Evolutionary conservation across 2,113 vertebrate genomes (phyloP), one percentile per base, ranked within the genome.

Genomic region (Phasianus colchicus): DNA sequence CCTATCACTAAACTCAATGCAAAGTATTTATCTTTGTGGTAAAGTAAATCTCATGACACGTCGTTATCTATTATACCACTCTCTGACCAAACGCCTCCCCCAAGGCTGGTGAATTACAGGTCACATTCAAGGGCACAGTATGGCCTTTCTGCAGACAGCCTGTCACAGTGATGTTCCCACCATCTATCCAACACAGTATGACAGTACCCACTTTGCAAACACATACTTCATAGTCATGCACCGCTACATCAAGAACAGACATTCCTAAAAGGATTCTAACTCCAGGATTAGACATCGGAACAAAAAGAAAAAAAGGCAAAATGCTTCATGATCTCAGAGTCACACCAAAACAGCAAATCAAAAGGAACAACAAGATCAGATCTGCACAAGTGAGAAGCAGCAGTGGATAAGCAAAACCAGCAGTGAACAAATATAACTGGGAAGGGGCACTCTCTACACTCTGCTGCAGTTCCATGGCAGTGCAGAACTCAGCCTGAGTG

Each of bases 1-100:
- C 81, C 81, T 71, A 86, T 71, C 36, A 42, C 19, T 81, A 58
- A 89, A 76, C 48, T 70, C 45, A 36, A 19, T 52, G 43, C 80
- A 81, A 64, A 15, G 60, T 75, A 82, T 69, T 84, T 91, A 77
- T 43, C 29, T 83, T 66, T 57, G 77, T 81, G 84, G 84, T 77
- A 36, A 91, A 48, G 30, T 74, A 86, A 81, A 73, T 54, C 32
- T 70, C 69, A 43, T 3, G 15, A 66, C 83, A 78, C 8, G 3
- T 36, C n/a, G 15, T 60, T 60, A 34, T 14, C 58, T 43, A 16
- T 55, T 64, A 63, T 16, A 27, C 87, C 71, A 54, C n/a, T 87
- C 63, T 89, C 74, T 78, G 66, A 48, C 24, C 58, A 24, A 1
- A 71, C 1, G 22, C 45, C 24, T 24, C 57, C 75, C 18, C n/a